Percentiles rank a stretch among this genome's conserved stretches.
Evolutionary conservation across 2,888 invertebrate species (phyloP).

Genomic region (Epinotia bilunana): DNA sequence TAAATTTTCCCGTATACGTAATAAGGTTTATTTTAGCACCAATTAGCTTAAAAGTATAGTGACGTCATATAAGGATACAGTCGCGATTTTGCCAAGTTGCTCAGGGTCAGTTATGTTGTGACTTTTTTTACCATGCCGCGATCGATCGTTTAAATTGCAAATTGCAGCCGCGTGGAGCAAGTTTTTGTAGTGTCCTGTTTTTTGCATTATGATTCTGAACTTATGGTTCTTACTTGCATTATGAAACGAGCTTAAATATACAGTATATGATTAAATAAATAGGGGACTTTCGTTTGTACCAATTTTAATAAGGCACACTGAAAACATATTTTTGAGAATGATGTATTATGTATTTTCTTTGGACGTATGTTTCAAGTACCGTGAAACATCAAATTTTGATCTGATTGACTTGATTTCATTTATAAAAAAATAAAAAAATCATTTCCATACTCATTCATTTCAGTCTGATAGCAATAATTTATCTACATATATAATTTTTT

Average conservation of each 20-base stretch:
- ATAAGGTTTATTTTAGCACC: slow-evolving; percentile 12
- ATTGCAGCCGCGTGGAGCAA: slow-evolving; percentile 19
- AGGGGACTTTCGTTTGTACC: not conserved
- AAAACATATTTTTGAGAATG: no score
- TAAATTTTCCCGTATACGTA: not conserved
- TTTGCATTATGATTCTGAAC: slow-evolving; percentile 10
- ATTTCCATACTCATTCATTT: no score
- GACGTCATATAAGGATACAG: slow-evolving; percentile 35
- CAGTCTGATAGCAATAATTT: no score
- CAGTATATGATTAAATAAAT: not conserved
- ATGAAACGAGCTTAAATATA: not conserved
- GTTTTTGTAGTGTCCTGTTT: slow-evolving; percentile 17
- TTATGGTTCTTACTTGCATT: no score
- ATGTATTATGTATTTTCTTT: no score
- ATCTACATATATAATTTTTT: no score
- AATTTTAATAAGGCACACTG: no score
- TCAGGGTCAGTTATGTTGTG: slow-evolving; percentile 67
- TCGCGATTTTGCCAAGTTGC: slow-evolving; percentile 49
- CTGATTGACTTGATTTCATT: no score
- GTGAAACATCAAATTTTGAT: no score
- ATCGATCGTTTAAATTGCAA: slow-evolving; percentile 24
- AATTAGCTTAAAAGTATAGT: not conserved
- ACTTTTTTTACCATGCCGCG: slow-evolving; percentile 53
- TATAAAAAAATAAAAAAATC: no score
- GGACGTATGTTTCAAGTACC: no score